phyloP scores from a whole-genome alignment of 2,888 invertebrate genomes.

The Argyra leucocephala region DNA sequence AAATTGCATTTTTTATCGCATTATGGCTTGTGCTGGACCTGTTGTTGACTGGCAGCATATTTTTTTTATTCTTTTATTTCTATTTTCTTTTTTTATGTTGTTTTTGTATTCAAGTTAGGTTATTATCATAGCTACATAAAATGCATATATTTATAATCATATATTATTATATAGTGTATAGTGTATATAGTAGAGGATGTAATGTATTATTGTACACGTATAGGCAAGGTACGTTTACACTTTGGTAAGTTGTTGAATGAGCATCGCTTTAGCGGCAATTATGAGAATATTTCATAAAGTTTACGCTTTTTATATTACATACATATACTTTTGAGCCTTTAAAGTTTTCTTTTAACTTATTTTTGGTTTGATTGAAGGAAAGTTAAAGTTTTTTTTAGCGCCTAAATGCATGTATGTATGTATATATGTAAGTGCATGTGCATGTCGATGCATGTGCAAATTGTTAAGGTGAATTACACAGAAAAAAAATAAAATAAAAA shows the following conservation, averaged over 20 bases:
- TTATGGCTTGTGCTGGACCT: constrained; percentile 6
- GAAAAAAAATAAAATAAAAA: too few relatives aligned
- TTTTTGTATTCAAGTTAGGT: too few relatives aligned
- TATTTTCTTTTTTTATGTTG: neutral
- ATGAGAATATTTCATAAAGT: neutral
- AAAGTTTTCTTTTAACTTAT: neutral
- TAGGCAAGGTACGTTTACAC: neutral
- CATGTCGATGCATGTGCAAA: neutral
- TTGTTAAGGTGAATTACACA: neutral
- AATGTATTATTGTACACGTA: too few relatives aligned
- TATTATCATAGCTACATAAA: too few relatives aligned
- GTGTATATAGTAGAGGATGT: too few relatives aligned
- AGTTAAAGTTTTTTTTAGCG: constrained; percentile 6
- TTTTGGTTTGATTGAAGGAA: constrained; percentile 1
- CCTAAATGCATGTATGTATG: neutral
- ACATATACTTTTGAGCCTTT: neutral
- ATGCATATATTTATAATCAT: too few relatives aligned
- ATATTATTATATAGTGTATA: too few relatives aligned
- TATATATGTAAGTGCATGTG: neutral
- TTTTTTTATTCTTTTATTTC: neutral
- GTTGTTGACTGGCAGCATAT: constrained; percentile 4
- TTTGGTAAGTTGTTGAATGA: neutral
- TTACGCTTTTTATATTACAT: neutral
- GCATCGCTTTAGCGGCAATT: neutral
- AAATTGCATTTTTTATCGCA: constrained; percentile 6